These are phyloP conservation scores for Equus quagga DNA, from an alignment of 2,113 vertebrate species.

Conservation along the genomic window DNA sequence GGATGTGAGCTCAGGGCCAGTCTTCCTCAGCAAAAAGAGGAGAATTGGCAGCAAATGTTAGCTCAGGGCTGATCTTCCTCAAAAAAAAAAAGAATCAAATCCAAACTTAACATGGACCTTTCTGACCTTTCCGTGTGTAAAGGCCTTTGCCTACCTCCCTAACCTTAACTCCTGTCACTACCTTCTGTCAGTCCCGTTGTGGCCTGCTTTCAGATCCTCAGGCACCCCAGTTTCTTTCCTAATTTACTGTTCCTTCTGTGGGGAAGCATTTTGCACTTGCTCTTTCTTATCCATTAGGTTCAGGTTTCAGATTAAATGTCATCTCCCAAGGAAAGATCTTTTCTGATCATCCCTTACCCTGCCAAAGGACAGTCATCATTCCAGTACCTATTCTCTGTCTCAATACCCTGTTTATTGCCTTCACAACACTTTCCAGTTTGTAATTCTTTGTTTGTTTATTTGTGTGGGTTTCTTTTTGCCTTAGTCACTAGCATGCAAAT, in stretches of 20 bases:
- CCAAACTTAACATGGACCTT: neutral
- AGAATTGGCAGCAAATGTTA: too few relatives aligned
- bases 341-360: neutral
- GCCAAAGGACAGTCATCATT: neutral
- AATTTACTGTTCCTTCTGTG: neutral
- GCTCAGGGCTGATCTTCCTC: too few relatives aligned
- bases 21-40: too few relatives aligned
- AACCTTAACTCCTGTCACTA: neutral
- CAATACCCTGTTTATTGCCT: neutral
- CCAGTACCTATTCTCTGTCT: neutral
- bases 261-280: neutral
- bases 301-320: conserved; percentile 29
- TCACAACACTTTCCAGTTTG: neutral
- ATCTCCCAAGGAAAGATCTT: conserved; percentile 3
- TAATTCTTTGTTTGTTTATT: conserved; percentile 13
- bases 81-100: neutral
- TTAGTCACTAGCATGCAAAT: neutral
- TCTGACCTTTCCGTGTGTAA: neutral
- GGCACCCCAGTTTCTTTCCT: neutral
- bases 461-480: neutral
- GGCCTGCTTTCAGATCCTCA: neutral
- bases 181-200: neutral
- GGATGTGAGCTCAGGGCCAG: too few relatives aligned
- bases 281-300: conserved; percentile 19
- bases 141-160: neutral